phyloP scores from a whole-genome alignment of 2,888 invertebrate species.

The Syritta pipiens region DNA sequence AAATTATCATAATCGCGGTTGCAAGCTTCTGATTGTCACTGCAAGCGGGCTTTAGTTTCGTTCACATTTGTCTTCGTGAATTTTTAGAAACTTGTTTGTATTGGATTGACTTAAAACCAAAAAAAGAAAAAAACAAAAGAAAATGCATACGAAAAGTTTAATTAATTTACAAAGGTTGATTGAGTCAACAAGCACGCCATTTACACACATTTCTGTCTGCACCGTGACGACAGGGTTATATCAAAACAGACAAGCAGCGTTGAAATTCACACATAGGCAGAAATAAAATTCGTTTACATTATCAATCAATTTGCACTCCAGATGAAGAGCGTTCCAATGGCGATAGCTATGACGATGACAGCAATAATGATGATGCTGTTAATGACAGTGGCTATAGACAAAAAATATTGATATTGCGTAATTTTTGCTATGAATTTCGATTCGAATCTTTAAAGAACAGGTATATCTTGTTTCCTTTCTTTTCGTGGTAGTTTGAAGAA shows the following conservation, averaged over 20 bases:
- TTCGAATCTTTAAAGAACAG: constrained; percentile 12
- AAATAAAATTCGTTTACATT: constrained; percentile 13
- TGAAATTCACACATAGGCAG: neutral
- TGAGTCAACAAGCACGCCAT: constrained; percentile 5
- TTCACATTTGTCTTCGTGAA: constrained; percentile 26
- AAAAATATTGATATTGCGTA: constrained; percentile 24
- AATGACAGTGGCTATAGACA: neutral
- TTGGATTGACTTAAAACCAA: neutral
- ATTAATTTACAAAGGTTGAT: constrained; percentile 47
- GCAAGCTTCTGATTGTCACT: constrained; percentile 9
- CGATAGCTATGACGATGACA: neutral
- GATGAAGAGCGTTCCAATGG: constrained; percentile 5
- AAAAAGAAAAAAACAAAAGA: neutral
- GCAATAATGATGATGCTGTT: neutral
- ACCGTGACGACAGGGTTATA: constrained; percentile 1
- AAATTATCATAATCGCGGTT: constrained; percentile 45
- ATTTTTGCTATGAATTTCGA: constrained; percentile 4
- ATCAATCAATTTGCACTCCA: constrained; percentile 43
- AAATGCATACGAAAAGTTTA: constrained; percentile 11
- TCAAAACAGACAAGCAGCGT: neutral
- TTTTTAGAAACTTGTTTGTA: too few species aligned
- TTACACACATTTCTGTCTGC: neutral
- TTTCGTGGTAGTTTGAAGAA: neutral
- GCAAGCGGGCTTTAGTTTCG: neutral
- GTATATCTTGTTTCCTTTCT: constrained; percentile 20